phyloP scores from a whole-genome alignment of 2,113 vertebrate species.

The Petrocephalus zakoni region DNA sequence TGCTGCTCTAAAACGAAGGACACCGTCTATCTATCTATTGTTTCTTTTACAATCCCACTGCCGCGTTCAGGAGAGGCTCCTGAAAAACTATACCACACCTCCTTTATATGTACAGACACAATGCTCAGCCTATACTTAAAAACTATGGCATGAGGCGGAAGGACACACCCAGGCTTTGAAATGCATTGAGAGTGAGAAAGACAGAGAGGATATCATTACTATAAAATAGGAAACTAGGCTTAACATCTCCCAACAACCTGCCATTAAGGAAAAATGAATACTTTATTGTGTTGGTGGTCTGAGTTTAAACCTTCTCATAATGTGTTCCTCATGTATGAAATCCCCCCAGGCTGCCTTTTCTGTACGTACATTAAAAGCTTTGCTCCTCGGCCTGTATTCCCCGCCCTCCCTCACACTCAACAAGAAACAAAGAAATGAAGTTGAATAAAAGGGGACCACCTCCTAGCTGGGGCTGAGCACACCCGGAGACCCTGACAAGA shows the following conservation, averaged over 20 bases:
- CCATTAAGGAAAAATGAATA: conserved; percentile 56
- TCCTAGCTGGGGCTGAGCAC: conserved; percentile 30
- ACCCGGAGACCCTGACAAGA: conserved; percentile 48
- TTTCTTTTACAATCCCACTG: conserved; percentile 42
- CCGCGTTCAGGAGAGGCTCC: conserved; percentile 45
- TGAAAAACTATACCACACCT: conserved; percentile 55
- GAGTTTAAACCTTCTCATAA: conserved; percentile 54
- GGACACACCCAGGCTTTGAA: conserved; percentile 62
- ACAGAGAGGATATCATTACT: conserved; percentile 61
- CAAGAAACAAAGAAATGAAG: conserved; percentile 29
- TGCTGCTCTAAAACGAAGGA: no score
- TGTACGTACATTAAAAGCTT: conserved; percentile 48
- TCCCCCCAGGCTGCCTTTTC: conserved; percentile 43
- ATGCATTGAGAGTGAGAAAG: conserved; percentile 49
- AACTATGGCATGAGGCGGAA: conserved; percentile 63
- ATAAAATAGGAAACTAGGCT: conserved; percentile 63
- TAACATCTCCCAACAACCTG: conserved; percentile 57
- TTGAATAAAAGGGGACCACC: conserved; percentile 36
- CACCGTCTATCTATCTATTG: no score
- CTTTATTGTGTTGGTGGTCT: conserved; percentile 63
- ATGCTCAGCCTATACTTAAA: conserved; percentile 59
- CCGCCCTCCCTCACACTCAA: conserved; percentile 36
- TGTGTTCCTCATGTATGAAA: conserved; percentile 44
- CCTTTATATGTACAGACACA: conserved; percentile 56
- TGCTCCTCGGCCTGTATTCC: conserved; percentile 43